Evolutionary conservation across 2,888 invertebrate species (phyloP).

Genomic region (Oconnorella tubifera): DNA sequence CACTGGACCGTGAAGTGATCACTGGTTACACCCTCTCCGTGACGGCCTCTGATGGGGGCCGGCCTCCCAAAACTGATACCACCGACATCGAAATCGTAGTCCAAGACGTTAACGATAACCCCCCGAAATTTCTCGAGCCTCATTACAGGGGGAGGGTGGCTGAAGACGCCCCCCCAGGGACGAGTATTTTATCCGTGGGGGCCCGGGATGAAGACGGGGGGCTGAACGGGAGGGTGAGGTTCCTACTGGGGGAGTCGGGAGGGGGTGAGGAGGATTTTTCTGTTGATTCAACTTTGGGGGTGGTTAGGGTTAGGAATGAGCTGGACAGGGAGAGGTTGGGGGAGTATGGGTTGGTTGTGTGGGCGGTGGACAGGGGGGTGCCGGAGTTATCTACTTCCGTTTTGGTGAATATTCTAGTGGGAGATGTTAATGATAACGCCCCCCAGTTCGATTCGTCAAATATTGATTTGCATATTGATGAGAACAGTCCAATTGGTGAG

Average conservation of each 20-base stretch:
- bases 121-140: slow-evolving; percentile 75
- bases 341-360: slow-evolving; percentile 76
- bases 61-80: slow-evolving; percentile 83
- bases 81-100: slow-evolving; percentile 93
- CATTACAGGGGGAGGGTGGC: slow-evolving; percentile 82
- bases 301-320: slow-evolving; percentile 80
- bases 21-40: slow-evolving; percentile 78
- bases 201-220: slow-evolving; percentile 87
- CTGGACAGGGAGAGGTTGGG: slow-evolving; percentile 87
- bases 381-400: slow-evolving; percentile 60
- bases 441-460: slow-evolving; percentile 84
- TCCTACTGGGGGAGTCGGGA: slow-evolving; percentile 54
- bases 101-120: slow-evolving; percentile 92
- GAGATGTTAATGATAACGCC: slow-evolving; percentile 91
- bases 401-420: slow-evolving; percentile 78
- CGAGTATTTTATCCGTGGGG: slow-evolving; percentile 83
- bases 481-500: slow-evolving; percentile 88
- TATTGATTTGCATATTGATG: slow-evolving; percentile 81
- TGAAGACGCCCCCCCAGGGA: slow-evolving; percentile 86
- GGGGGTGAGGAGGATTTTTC: slow-evolving; percentile 77
- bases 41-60: slow-evolving; percentile 87
- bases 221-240: slow-evolving; percentile 80
- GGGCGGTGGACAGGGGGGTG: slow-evolving; percentile 84
- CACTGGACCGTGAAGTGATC: slow-evolving; percentile 77
- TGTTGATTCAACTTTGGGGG: slow-evolving; percentile 86